Evolutionary conservation across 1,140 invertebrate species (phyloP), one percentile per base, ranked within the genome.

Genomic region (Apocrypta bakeri): DNA sequence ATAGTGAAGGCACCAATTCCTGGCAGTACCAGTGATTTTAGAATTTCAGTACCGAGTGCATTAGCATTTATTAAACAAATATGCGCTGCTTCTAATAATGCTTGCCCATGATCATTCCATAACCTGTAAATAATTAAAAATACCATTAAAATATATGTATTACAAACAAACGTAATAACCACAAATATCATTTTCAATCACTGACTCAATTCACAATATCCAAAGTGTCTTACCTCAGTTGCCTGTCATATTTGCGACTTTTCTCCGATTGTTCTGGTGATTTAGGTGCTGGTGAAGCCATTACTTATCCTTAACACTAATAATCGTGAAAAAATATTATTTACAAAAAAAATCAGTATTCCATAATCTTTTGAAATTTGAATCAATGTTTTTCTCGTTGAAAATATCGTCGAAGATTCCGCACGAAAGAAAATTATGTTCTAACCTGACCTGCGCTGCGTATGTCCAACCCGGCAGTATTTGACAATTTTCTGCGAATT

Each of bases 21-120:
- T 77, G 98, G 98, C 40, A 99, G 92, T 24, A 99, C 96, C 14
- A 99, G 93, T 72, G 97, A 98, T 92, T 99, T 99, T 29, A 99
- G 91, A 76, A 97, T 96, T 94, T 99, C 99, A 64, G 98, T 98
- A 40, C 98, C 98, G 75, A 98, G 94, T 12, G 97, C 97, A 79
- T 96, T 98, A 1, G 98, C 98, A 93, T 99, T 99, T 83, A 99
- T 96, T 7, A 99, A 88, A 90, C 99, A 99, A 87, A 99, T 94
- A 91, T 97, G 96, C 33, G 97, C 95, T 75, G 93, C 93, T 93
- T 99, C 98, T 63, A 99, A 92, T 11, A 96, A 93, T 81, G 93
- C 90, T 92, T 99, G 99, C 1, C 99, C 99, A 93, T 99, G 97
- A 90, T 99, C 98, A 81, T 98, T 98, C 99, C 99, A 99, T 87